Evolutionary conservation across 2,113 vertebrate species (phyloP), one percentile per base, ranked within the genome.

Genomic region (Lonchura striata): DNA sequence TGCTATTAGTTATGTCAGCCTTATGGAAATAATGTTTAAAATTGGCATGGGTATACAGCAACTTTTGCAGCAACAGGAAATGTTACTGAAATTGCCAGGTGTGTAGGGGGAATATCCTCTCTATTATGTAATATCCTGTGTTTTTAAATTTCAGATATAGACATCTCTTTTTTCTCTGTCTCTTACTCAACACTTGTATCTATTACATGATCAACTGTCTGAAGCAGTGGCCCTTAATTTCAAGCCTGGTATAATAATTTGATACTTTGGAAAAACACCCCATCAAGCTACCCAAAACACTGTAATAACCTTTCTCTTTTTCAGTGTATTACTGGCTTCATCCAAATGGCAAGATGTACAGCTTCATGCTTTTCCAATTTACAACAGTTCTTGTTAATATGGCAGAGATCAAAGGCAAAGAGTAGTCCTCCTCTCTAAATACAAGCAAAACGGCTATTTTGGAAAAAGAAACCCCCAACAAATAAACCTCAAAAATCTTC

Each of bases 41-140:
- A 80, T 71, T 93, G 87, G 87, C 90, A 66, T 23, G 33, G 56
- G 89, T 68, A 94, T 60, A 86, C 41, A 86, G 47, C 76, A 91
- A 91, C 47, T 80, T 90, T 82, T 80, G 82, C 54, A 94, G 84
- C 39, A 95, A 95, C 82, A 94, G 82, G 93, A 96, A 95, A 95
- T 49, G 66, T 87, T 90, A 74, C 54, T 86, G 70, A 57, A 92
- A 92, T 77, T 86, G 89, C 91, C 95, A 97, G 93, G 93, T 96
- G 94, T 31, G 2, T 59, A 88, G 66, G 63, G 68, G 42, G 57
- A 95, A 72, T 66, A 89, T 77, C 94, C 86, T 79, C 91, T 76
- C 94, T 94, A 95, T 91, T 92, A 94, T 77, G 52, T 77, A 96
- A 95, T 90, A 94, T 90, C 90, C 87, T 88, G 78, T 63, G 77